Evolutionary conservation across 2,888 invertebrate genomes (phyloP).

Genomic region (Anorthoa munda): DNA sequence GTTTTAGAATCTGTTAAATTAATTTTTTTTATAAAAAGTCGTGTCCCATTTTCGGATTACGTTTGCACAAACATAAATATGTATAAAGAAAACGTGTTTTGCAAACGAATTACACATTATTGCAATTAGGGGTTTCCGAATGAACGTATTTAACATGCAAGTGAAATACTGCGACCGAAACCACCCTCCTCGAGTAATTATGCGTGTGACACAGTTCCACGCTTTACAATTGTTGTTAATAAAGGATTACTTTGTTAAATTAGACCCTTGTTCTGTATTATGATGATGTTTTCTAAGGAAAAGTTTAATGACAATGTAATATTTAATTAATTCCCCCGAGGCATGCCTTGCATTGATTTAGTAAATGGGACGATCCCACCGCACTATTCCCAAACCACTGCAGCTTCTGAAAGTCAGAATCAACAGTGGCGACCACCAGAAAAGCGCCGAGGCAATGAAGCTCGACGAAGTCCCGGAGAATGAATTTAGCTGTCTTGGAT

Average conservation of each 20-base stretch:
- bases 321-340: conserved; percentile 5
- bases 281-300: conserved; percentile 26
- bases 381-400: too few relatives aligned
- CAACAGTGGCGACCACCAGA: too few relatives aligned
- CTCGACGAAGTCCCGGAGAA: too few relatives aligned
- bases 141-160: conserved; percentile 24
- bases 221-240: conserved; percentile 56
- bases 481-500: too few relatives aligned
- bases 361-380: too few relatives aligned
- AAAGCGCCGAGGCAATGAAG: too few relatives aligned
- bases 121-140: conserved; percentile 41
- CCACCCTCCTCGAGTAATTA: conserved; percentile 52
- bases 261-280: conserved; percentile 25
- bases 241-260: conserved; percentile 57
- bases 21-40: neutral
- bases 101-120: conserved; percentile 20
- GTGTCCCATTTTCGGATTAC: neutral
- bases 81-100: conserved; percentile 30
- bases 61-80: neutral
- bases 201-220: conserved; percentile 48
- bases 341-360: too few relatives aligned
- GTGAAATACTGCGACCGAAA: conserved; percentile 43
- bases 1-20: conserved; percentile 18
- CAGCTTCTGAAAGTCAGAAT: too few relatives aligned
- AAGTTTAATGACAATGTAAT: conserved; percentile 24